Base-by-base conservation (phyloP, 1,140 invertebrate species). In the Parapsyche elsis region DNA sequence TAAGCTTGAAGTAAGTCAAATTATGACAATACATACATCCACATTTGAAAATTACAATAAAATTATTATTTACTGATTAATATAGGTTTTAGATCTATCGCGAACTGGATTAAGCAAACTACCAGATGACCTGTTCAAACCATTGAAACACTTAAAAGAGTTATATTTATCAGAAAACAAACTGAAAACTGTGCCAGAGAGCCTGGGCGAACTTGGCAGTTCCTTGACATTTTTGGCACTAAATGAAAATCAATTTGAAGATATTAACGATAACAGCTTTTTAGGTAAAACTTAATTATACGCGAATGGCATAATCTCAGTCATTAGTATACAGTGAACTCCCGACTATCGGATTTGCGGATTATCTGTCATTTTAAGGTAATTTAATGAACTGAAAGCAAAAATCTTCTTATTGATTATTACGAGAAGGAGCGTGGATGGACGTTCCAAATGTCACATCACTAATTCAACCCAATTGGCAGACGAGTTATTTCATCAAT, bases 161-260 rank as follows among this genome's bases (percentile, higher is more conserved):
- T 84, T 93, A 23, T 89, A 92, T 84, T 82, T 92, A 14, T 89
- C 91, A 1, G 87, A 89, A 30, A 93, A 93, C 84, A 84, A 86
- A 64, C 90, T 93, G 46, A 85, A 87, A 10, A 88, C 87, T 7
- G 88, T 93, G 1, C 92, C 92, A 0, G 85, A 89, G 38, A 88
- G 87, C 80, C 83, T 92, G 10, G 87, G 85, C 23, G 84, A 89
- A 67, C 77, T 92, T 30, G 88, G 88, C 0, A 85, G 84, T 46
- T 88, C 87, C 2, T 85, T 93, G 67, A 84, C 90, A 80, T 88
- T 87, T 30, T 84, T 93, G 5, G 90, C 89, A 59, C 85, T 93
- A 74, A 90, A 91, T 78, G 86, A 88, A 44, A 93, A 92, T 85
- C 87, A 85, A 0, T 89, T 93, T 44, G 81, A 87, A 38, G 88